A percentile compares a stretch with the other conserved stretches of the same genome.
phyloP scores from a whole-genome alignment of 1,140 invertebrate genomes.

The Kradibia gibbosae region DNA sequence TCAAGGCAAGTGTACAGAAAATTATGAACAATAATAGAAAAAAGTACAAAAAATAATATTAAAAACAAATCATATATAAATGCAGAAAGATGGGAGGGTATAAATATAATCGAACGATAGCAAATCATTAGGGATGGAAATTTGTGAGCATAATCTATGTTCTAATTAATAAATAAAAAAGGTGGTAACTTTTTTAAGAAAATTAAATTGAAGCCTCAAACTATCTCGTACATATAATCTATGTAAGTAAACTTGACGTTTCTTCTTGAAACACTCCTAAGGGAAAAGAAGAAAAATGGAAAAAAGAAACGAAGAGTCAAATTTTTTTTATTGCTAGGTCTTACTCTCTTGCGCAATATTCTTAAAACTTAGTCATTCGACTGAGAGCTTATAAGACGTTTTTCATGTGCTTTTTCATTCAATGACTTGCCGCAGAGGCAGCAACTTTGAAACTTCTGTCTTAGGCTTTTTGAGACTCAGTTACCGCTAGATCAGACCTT shows the following conservation, averaged over 20 bases:
- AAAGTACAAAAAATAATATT: neutral
- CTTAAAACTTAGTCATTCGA: neutral
- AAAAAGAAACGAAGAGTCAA: neutral
- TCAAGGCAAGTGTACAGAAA: neutral
- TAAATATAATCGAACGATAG: slow-evolving; percentile 31
- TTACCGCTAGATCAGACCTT: slow-evolving; percentile 61
- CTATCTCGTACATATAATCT: slow-evolving; percentile 54
- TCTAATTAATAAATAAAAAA: slow-evolving; percentile 73
- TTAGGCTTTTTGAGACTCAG: slow-evolving; percentile 36
- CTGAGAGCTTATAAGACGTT: slow-evolving; percentile 19
- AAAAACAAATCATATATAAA: too few species aligned
- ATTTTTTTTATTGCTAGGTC: neutral
- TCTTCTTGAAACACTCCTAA: slow-evolving; percentile 40
- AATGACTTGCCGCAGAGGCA: slow-evolving; percentile 17
- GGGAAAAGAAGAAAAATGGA: neutral
- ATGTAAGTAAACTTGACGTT: slow-evolving; percentile 55
- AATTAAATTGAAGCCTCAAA: slow-evolving; percentile 63
- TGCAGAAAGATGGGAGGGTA: neutral
- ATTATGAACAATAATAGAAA: neutral
- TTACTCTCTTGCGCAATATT: neutral
- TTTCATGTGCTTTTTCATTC: slow-evolving; percentile 18
- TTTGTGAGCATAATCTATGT: slow-evolving; percentile 69
- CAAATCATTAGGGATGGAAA: slow-evolving; percentile 53
- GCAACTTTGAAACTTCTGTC: slow-evolving; percentile 45
- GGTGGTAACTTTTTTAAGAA: slow-evolving; percentile 64